These are phyloP conservation scores for Amphiprion percula DNA, from an alignment of 2,113 vertebrate species.

Conservation along the genomic window DNA sequence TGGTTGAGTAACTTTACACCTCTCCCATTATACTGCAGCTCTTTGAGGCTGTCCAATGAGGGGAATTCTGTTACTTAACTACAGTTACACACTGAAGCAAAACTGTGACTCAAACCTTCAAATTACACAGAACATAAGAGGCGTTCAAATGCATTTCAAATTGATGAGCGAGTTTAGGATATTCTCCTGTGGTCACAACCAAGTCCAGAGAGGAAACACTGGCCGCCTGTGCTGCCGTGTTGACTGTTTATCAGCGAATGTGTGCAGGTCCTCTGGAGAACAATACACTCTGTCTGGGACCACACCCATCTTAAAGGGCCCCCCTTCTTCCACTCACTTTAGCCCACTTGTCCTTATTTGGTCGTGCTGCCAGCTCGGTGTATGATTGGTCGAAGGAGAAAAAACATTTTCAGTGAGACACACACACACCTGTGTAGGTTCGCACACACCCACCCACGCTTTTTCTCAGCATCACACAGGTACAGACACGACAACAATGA, in stretches of 20 bases:
- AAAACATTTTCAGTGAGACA: slow-evolving; percentile 1
- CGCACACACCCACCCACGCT: neutral
- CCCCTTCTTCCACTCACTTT: neutral
- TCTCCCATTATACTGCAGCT: neutral
- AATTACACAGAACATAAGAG: neutral
- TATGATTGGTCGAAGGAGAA: slow-evolving; percentile 63
- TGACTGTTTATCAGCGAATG: neutral
- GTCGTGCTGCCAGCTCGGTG: slow-evolving; percentile 44
- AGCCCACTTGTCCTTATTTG: slow-evolving; percentile 72
- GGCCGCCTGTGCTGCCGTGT: neutral
- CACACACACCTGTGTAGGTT: slow-evolving; percentile 19
- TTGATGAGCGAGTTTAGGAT: no score
- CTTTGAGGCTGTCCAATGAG: neutral
- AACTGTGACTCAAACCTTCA: neutral
- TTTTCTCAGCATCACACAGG: slow-evolving; percentile 20
- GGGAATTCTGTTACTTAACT: neutral
- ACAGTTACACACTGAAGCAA: neutral
- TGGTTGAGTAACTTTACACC: slow-evolving; percentile 14
- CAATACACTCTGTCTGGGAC: slow-evolving; percentile 22
- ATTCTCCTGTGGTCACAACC: neutral
- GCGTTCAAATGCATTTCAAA: no score
- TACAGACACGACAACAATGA: neutral
- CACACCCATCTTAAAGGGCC: slow-evolving; percentile 53
- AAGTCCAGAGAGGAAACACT: neutral
- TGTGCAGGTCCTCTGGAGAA: slow-evolving; percentile 32